A percentile compares a stretch with the other conserved stretches of the same genome.
Conservation (phyloP, 2,888 invertebrate species). For the Gisinianus flammeolus region DNA sequence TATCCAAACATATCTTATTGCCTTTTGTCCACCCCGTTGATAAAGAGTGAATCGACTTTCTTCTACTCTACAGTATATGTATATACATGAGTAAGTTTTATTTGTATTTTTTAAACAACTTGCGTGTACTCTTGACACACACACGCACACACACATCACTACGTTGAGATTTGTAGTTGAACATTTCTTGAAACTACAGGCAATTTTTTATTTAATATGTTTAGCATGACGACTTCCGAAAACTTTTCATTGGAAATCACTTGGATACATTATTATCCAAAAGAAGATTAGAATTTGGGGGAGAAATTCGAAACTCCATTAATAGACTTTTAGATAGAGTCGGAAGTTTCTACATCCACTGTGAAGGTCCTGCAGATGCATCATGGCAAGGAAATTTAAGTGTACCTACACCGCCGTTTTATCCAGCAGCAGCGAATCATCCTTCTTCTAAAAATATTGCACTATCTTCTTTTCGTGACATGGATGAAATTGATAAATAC, state of each 20-base stretch:
- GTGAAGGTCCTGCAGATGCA: slow-evolving; percentile 42
- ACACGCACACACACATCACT: no score
- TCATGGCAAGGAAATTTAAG: slow-evolving; percentile 30
- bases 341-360: slow-evolving; percentile 40
- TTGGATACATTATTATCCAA: slow-evolving; percentile 47
- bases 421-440: neutral
- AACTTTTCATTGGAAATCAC: slow-evolving; percentile 44
- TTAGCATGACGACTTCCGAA: slow-evolving; percentile 50
- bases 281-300: slow-evolving; percentile 42
- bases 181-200: no score
- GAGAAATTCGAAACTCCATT: slow-evolving; percentile 43
- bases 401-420: neutral
- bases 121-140: neutral
- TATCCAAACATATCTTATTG: neutral
- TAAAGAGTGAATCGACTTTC: no score
- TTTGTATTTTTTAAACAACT: slow-evolving; percentile 3
- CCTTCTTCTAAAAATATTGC: slow-evolving; percentile 22
- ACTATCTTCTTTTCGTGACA: slow-evolving; percentile 21
- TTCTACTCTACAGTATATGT: neutral
- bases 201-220: slow-evolving; percentile 26
- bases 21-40: no score
- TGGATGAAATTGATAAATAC: slow-evolving; percentile 22
- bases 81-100: neutral
- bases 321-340: slow-evolving; percentile 44
- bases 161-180: no score